A percentile compares a stretch with the other conserved stretches of the same genome.
phyloP scores from a whole-genome alignment of 23 tunicate species.

The Clavelina lepadiformis region DNA sequence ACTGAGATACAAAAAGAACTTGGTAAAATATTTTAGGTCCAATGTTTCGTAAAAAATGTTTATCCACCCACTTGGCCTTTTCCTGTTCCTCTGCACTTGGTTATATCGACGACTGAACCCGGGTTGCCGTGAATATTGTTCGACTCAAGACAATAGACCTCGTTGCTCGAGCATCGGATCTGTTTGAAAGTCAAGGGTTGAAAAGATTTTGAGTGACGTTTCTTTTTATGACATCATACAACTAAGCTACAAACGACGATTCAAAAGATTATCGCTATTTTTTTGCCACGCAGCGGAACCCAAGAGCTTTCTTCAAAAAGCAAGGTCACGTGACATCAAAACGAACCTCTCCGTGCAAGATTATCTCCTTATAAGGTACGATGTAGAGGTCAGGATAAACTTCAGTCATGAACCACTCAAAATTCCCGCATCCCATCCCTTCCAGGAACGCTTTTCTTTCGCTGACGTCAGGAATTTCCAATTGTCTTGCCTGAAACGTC shows the following conservation, averaged over 20 bases:
- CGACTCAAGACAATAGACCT: conserved; percentile 47
- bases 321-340: too few relatives aligned
- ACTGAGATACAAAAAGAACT: conserved; percentile 19
- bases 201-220: too few relatives aligned
- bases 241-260: too few relatives aligned
- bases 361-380: conserved; percentile 57
- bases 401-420: conserved; percentile 61
- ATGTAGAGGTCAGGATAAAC: conserved; percentile 64
- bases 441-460: conserved; percentile 22
- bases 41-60: neutral
- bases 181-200: too few relatives aligned
- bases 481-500: conserved; percentile 27
- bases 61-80: conserved; percentile 42
- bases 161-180: conserved; percentile 32
- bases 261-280: neutral
- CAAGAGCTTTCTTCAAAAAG: too few relatives aligned
- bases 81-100: conserved; percentile 31
- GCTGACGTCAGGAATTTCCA: conserved; percentile 40
- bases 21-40: neutral
- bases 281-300: too few relatives aligned
- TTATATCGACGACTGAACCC: conserved; percentile 40
- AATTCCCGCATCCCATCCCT: conserved; percentile 54
- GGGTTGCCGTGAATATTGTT: conserved; percentile 70
- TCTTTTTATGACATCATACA: too few relatives aligned
- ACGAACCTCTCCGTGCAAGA: conserved; percentile 46